Conservation (phyloP, 2,888 invertebrate genomes). For the Fissipunctia ypsillon region DNA sequence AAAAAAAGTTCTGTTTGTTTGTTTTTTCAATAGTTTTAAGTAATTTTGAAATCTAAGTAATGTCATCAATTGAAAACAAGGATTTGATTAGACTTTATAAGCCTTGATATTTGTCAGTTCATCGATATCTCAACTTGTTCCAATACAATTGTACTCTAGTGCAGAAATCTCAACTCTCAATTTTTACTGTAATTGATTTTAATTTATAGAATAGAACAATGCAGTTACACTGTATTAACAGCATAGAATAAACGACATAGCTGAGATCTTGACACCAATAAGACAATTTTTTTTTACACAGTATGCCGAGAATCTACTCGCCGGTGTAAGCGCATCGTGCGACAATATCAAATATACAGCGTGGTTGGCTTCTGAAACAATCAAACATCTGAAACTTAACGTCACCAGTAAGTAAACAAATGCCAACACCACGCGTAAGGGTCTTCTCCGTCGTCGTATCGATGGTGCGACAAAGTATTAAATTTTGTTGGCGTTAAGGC, state of each 20-base stretch:
- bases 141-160: background rate
- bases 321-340: slow-evolving; percentile 93
- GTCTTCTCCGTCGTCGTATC: too few relatives aligned
- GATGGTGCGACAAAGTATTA: too few relatives aligned
- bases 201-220: background rate
- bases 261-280: background rate
- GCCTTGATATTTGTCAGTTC: background rate
- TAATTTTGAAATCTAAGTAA: background rate
- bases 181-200: background rate
- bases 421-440: background rate
- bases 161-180: background rate
- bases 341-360: slow-evolving; percentile 89
- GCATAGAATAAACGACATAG: background rate
- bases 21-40: background rate
- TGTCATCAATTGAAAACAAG: background rate
- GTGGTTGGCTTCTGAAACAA: slow-evolving; percentile 87
- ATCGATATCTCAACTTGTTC: background rate
- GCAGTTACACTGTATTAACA: background rate
- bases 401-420: slow-evolving; percentile 77
- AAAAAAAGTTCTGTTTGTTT: background rate
- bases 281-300: slow-evolving; percentile 55
- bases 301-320: slow-evolving; percentile 93
- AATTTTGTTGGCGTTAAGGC: too few relatives aligned
- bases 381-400: slow-evolving; percentile 86
- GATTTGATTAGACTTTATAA: background rate